These are phyloP conservation scores for Dicaeum eximium DNA, from an alignment of 2,113 vertebrate genomes.

Conservation along the genomic window DNA sequence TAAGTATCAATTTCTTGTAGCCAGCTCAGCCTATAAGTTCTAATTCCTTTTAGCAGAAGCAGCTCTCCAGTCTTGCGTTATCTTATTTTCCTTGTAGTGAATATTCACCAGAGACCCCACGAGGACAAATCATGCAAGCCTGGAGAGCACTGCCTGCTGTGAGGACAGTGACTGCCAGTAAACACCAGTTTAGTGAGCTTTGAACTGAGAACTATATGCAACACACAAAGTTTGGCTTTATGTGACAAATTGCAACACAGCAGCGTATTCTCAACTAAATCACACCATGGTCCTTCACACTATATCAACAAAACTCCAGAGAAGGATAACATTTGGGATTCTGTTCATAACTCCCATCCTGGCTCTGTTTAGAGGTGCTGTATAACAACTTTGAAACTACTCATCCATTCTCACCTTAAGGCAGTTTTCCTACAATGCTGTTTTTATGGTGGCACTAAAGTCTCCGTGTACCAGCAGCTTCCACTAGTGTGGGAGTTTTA, in stretches of 20 bases:
- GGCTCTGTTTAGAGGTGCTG: not conserved
- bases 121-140: not conserved
- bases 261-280: not conserved
- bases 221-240: not conserved
- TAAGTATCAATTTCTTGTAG: not conserved
- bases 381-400: conserved; percentile 9
- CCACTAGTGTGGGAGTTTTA: not conserved
- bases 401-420: conserved; percentile 19
- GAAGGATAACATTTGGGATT: not conserved
- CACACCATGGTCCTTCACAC: not conserved
- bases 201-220: not conserved
- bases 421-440: conserved; percentile 30
- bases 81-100: not conserved
- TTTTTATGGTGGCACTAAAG: conserved; percentile 47
- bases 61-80: not conserved
- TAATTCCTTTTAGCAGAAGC: not conserved
- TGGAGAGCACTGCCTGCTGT: not conserved
- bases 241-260: not conserved
- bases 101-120: not conserved
- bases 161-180: not conserved
- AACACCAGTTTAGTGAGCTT: not conserved
- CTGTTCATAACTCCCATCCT: not conserved
- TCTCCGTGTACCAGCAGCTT: not conserved
- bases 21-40: not conserved
- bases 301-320: not conserved